A percentile compares a stretch with the other conserved stretches of the same genome.
phyloP scores from a whole-genome alignment of 1,140 invertebrate species.

The Melipona quadrifasciata region DNA sequence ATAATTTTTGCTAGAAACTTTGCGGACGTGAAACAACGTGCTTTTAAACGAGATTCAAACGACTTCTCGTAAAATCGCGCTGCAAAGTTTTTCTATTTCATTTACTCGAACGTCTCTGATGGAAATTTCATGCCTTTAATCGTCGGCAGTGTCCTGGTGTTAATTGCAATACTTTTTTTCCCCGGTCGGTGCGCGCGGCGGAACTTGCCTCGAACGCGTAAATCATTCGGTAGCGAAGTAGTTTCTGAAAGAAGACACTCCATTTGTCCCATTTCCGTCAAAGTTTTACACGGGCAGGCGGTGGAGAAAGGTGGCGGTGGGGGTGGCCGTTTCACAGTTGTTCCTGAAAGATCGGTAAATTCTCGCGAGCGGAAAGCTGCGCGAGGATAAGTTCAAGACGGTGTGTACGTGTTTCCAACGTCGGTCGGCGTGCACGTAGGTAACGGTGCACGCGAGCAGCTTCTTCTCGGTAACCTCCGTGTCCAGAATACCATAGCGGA shows the following conservation, averaged over 20 bases:
- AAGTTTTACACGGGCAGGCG: not conserved
- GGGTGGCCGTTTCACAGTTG: not conserved
- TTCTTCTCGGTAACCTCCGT: not conserved
- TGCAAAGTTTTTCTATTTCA: too few species aligned
- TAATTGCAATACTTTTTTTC: not conserved
- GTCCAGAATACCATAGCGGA: conserved; percentile 4
- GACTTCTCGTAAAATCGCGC: too few species aligned
- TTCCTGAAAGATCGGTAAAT: not conserved
- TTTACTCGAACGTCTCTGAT: too few species aligned
- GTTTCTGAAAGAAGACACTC: not conserved
- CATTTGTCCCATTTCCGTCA: not conserved
- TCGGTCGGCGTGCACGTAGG: not conserved
- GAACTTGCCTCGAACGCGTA: not conserved
- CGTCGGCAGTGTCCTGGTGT: too few species aligned
- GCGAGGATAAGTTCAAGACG: conserved; percentile 5
- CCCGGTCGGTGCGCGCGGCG: not conserved
- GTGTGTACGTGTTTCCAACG: conserved; percentile 20
- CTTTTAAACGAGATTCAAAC: too few species aligned
- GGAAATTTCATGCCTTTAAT: too few species aligned
- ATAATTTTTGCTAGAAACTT: too few species aligned
- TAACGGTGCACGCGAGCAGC: not conserved
- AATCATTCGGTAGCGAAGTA: not conserved
- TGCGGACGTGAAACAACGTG: too few species aligned
- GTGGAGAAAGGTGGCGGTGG: not conserved
- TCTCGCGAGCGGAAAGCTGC: not conserved